Evolutionary conservation across 2,888 invertebrate species (phyloP), one percentile per base, ranked within the genome.

Genomic region (Drosophila melanosoma): DNA sequence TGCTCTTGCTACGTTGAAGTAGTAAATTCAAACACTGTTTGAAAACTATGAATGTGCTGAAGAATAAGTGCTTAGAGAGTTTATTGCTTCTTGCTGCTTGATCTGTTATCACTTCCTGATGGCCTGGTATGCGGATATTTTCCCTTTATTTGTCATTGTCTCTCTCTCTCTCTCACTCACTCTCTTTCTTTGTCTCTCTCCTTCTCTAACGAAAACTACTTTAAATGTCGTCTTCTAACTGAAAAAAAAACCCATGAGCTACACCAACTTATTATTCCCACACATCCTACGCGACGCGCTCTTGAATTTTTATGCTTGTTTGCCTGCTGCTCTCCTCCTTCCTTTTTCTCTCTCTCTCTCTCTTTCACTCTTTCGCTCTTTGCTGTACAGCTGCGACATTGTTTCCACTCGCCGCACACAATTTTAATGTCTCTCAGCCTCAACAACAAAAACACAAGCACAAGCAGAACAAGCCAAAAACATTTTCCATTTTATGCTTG

Each of bases 341-440:
- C 62, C n/a, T n/a, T n/a, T n/a, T n/a, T n/a, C 53, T n/a, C 32
- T 36, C n/a, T 59, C 33, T 45, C 35, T n/a, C 36, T 17, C 23
- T 29, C 3, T 1, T 6, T 32, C 1, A 42, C 51, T 35, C 32
- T 26, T 33, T 48, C 15, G 42, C 40, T 11, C 29, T 15, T 12
- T 35, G 35, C 15, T 51, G 70, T 80, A 80, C 89, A 88, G 87
- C 83, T 83, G 83, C 84, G 81, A 89, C 87, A 83, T 69, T 78
- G 85, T 85, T 77, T 74, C 82, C 60, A 64, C 61, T 59, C 74
- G 33, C 48, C 78, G 73, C 74, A 69, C 74, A 76, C 76, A 65
- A 58, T 72, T 76, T 64, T 71, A 80, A 76, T 81, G 77, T 40
- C 48, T 58, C 54, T 58, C 54, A 45, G 57, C 64, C 33, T 48